A percentile compares a stretch with the other conserved stretches of the same genome.
phyloP scores from a whole-genome alignment of 1,140 invertebrate genomes.

The Halesus radiatus region DNA sequence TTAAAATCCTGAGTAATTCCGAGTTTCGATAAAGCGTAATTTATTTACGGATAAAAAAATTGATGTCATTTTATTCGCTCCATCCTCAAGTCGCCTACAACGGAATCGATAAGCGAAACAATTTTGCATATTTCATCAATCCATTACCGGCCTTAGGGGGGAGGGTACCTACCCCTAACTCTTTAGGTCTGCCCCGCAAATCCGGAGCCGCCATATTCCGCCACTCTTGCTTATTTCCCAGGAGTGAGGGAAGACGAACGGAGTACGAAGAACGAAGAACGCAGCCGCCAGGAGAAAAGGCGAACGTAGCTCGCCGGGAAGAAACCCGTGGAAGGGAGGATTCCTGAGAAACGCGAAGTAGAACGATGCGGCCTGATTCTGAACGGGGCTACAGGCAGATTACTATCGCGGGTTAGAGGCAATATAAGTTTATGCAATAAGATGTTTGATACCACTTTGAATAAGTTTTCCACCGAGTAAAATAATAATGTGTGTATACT shows the following conservation, averaged over 20 bases:
- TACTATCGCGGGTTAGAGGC: background rate
- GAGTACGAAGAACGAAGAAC: background rate
- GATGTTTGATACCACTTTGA: no score
- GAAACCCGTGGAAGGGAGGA: background rate
- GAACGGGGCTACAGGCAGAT: background rate
- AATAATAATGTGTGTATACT: no score
- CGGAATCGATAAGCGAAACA: constrained; percentile 43
- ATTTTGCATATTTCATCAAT: constrained; percentile 46
- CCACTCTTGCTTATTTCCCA: constrained; percentile 50
- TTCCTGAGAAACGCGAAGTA: constrained; percentile 1
- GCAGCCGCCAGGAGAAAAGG: background rate
- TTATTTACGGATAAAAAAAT: no score
- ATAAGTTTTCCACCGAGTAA: no score
- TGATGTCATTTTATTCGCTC: no score
- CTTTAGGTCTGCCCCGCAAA: constrained; percentile 2
- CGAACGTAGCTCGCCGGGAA: constrained; percentile 10
- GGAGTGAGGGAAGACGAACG: constrained; percentile 41
- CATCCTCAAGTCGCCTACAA: background rate
- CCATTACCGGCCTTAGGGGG: constrained; percentile 29
- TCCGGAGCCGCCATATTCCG: constrained; percentile 13
- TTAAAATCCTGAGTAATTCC: no score
- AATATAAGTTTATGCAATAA: no score
- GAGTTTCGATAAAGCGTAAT: no score
- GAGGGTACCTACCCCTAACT: background rate
- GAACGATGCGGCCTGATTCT: background rate